Conservation (phyloP, 2,797 vertebrate genomes). For the Moxostoma hubbsi region DNA sequence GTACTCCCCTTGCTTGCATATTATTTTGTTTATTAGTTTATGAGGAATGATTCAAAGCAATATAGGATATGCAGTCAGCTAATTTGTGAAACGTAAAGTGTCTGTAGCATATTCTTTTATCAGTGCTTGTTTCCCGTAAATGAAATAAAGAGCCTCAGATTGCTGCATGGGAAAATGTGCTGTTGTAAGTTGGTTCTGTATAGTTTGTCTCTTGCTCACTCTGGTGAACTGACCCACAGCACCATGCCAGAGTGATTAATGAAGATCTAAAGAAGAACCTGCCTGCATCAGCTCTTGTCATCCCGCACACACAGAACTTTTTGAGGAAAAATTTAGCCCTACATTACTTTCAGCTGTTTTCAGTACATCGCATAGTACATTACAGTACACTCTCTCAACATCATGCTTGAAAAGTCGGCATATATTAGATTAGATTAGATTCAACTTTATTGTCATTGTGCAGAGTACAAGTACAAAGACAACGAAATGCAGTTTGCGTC, state of each 20-base stretch:
- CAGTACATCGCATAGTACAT: neutral
- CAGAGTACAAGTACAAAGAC: too few relatives aligned
- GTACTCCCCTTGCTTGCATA: too few relatives aligned
- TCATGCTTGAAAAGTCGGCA: neutral
- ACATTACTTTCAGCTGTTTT: neutral
- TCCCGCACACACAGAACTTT: conserved; percentile 14
- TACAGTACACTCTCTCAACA: neutral
- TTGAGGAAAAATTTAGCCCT: neutral
- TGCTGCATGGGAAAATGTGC: neutral
- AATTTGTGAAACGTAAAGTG: neutral
- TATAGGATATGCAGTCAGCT: too few relatives aligned
- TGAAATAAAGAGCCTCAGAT: neutral
- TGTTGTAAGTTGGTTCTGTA: neutral
- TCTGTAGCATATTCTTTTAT: neutral
- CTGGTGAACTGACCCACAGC: neutral
- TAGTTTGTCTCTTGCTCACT: neutral
- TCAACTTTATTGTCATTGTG: too few relatives aligned
- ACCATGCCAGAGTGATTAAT: conserved; percentile 45
- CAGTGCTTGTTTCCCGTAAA: neutral
- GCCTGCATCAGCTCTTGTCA: conserved; percentile 14
- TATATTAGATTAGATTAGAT: neutral
- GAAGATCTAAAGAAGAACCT: conserved; percentile 44
- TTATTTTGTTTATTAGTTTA: too few relatives aligned
- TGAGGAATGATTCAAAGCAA: too few relatives aligned
- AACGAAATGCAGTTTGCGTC: too few relatives aligned